Evolutionary conservation across 2,113 vertebrate genomes (phyloP), one percentile per base, ranked within the genome.

Genomic region (Gymnobelideus leadbeateri): DNA sequence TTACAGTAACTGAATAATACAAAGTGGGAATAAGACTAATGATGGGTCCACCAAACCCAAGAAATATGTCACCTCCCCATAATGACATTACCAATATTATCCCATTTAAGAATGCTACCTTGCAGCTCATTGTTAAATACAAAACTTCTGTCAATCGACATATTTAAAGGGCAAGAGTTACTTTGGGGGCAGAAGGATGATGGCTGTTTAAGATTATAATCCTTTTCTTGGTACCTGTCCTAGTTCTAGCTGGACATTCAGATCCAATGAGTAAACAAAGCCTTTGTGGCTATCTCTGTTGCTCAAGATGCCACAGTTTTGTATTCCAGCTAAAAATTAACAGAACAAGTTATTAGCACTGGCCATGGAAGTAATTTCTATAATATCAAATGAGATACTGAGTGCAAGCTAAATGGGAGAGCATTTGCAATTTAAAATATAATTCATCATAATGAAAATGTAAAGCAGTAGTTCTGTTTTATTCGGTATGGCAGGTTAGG

Each of bases 401-500:
- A 52, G n/a, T 93, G 97, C 11, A 91, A 97, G 96, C 96, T 98
- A 98, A 98, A 98, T 55, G 97, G 98, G 97, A 98, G 98, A 97
- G 94, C 99, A 99, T 99, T 99, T 99, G 99, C 99, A 99, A 99
- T 99, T 99, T 99, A 99, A 99, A 99, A 99, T 98, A 99, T 98
- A 98, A 99, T 99, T 99, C 99, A 98, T 99, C 99, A 99, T 99
- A 99, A 99, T 99, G 99, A 99, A 99, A 99, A 99, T 99, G 99
- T 99, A 99, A 99, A 99, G 99, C 98, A 98, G 99, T 99, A 98
- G 97, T 99, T 99, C 99, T 99, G 99, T 99, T 99, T 99, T 99
- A 99, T 99, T 99, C 98, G 97, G 98, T 99, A 98, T 99, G 99
- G 99, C 99, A 99, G 99, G 99, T 99, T 99, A 99, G 98, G 99